Evolutionary conservation across 2,888 invertebrate species (phyloP).

Genomic region (Lycia hirtaria): DNA sequence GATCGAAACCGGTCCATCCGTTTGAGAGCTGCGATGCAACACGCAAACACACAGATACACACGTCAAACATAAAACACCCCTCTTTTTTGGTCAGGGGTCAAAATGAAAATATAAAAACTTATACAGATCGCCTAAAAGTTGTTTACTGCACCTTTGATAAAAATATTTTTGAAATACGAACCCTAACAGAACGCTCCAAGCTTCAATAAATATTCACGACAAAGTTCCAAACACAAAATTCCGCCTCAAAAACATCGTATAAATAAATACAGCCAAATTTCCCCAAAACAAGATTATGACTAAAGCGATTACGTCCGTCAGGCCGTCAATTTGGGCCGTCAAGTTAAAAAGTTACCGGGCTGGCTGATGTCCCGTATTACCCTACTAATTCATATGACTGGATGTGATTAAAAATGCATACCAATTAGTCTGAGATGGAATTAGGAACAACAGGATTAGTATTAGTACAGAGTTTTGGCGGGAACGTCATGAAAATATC

Average conservation of each 20-base stretch:
- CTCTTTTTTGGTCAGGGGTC: no score
- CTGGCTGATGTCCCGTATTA: constrained; percentile 26
- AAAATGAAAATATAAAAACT: no score
- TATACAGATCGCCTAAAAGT: no score
- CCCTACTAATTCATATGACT: constrained; percentile 21
- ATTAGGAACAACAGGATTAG: constrained; percentile 61
- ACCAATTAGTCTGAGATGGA: constrained; percentile 59
- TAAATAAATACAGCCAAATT: constrained; percentile 34
- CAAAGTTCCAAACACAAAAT: constrained; percentile 4
- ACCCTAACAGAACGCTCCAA: not conserved
- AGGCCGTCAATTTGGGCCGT: constrained; percentile 39
- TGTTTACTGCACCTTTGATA: no score
- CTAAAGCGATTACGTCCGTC: constrained; percentile 41
- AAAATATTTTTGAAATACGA: not conserved
- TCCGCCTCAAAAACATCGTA: constrained; percentile 6
- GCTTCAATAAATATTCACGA: constrained; percentile 1
- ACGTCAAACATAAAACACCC: no score
- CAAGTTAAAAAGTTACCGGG: constrained; percentile 40
- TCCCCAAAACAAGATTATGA: constrained; percentile 31
- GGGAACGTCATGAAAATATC: no score
- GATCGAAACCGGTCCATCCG: no score
- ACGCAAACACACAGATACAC: no score
- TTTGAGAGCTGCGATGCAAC: no score
- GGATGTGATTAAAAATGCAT: constrained; percentile 60
- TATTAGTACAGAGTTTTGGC: no score